Conservation (phyloP, 2,113 vertebrate species). For the Dromas ardeola region DNA sequence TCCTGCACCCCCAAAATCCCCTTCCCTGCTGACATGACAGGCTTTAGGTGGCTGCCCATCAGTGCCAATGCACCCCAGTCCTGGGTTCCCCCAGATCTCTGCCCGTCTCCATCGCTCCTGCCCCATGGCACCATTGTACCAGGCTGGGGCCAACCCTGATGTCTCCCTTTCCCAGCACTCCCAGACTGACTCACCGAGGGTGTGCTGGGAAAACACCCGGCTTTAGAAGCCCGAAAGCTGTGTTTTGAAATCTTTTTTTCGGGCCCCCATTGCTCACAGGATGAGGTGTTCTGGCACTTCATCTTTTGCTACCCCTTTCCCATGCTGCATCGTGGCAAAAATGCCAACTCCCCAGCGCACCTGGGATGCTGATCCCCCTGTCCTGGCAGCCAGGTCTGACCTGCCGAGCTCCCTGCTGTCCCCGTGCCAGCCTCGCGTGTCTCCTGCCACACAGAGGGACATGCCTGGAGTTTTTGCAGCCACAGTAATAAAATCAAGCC, state of each 20-base stretch:
- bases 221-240: background rate
- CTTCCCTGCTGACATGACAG: background rate
- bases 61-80: fast-evolving
- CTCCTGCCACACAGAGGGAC: background rate
- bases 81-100: background rate
- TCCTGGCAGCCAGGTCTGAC: background rate
- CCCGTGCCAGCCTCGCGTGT: fast-evolving
- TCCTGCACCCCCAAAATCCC: background rate
- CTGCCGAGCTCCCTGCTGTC: background rate
- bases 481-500: background rate
- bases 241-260: background rate
- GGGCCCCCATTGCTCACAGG: fast-evolving
- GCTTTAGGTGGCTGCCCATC: background rate
- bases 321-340: fast-evolving
- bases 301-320: background rate
- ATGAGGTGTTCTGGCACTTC: background rate
- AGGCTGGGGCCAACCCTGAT: background rate
- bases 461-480: fast-evolving
- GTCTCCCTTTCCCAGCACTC: background rate
- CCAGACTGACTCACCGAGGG: conserved; percentile 47
- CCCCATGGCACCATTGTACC: background rate
- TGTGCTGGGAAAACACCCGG: background rate
- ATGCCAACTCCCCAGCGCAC: fast-evolving
- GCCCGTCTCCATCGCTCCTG: background rate
- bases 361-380: background rate